Percentiles rank a stretch among this genome's conserved stretches.
Evolutionary conservation across 2,113 vertebrate genomes (phyloP).

Genomic region (Papio anubis): DNA sequence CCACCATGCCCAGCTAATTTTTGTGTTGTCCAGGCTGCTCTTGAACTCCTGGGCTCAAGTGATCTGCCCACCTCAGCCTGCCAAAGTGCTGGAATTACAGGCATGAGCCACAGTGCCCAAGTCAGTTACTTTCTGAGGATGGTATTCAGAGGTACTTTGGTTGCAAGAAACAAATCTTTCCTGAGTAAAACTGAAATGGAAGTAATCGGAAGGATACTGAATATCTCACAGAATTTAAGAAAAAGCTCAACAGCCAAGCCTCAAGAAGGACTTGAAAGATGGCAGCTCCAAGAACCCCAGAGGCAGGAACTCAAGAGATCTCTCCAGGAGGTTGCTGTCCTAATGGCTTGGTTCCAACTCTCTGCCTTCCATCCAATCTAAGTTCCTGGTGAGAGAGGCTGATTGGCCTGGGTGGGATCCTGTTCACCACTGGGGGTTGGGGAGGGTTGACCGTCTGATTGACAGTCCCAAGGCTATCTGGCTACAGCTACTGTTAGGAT

Average conservation of each 20-base stretch:
- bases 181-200: background rate
- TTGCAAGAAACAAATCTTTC: background rate
- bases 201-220: background rate
- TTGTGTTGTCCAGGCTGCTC: too few relatives aligned
- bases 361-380: background rate
- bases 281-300: background rate
- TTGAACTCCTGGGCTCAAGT: too few relatives aligned
- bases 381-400: background rate
- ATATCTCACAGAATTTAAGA: background rate
- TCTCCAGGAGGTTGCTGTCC: background rate
- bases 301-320: background rate
- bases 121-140: background rate
- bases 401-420: background rate
- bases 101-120: background rate
- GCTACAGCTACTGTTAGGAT: slow-evolving; percentile 74
- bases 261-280: background rate
- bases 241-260: background rate
- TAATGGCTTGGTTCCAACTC: background rate
- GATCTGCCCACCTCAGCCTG: too few relatives aligned
- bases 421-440: background rate
- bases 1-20: too few relatives aligned
- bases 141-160: background rate
- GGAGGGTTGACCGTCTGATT: background rate
- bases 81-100: too few relatives aligned
- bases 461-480: background rate